These are phyloP conservation scores for Drosophila kikkawai DNA, from an alignment of 1,140 invertebrate species.

Conservation along the genomic window DNA sequence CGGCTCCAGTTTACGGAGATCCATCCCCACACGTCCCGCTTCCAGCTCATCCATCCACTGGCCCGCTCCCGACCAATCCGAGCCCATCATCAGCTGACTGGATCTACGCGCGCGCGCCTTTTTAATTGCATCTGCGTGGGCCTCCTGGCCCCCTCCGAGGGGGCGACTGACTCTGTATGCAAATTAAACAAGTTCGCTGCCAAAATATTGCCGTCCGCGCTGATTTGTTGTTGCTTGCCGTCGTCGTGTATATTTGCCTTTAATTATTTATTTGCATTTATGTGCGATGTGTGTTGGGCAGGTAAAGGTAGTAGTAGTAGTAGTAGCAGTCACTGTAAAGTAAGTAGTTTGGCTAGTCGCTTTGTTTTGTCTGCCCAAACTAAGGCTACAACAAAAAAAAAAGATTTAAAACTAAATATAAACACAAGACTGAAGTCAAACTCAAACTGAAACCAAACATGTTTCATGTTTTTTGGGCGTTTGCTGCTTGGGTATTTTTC, in stretches of 20 bases:
- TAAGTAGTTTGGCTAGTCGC: conserved; percentile 56
- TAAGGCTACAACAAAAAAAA: background rate
- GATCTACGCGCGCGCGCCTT: conserved; percentile 62
- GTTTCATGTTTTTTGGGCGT: conserved; percentile 57
- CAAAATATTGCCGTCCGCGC: conserved; percentile 64
- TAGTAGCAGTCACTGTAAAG: conserved; percentile 40
- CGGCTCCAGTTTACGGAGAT: conserved; percentile 22
- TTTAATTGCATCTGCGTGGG: conserved; percentile 57
- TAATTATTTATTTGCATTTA: conserved; percentile 78
- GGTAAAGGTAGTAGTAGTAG: conserved; percentile 34
- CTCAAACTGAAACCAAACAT: conserved; percentile 49
- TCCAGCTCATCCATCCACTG: background rate
- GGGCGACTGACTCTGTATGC: conserved; percentile 55
- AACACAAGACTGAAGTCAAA: conserved; percentile 2
- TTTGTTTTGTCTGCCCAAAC: conserved; percentile 35
- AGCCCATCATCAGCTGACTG: conserved; percentile 66
- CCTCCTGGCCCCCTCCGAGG: conserved; percentile 17
- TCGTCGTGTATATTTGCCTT: conserved; percentile 63
- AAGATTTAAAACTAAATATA: conserved; percentile 14
- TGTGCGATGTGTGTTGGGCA: conserved; percentile 27
- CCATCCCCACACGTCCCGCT: background rate
- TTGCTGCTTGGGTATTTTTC: conserved; percentile 20
- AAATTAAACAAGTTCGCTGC: conserved; percentile 81
- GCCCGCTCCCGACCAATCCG: conserved; percentile 31
- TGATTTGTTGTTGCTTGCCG: conserved; percentile 46